Evolutionary conservation across 2,113 vertebrate species (phyloP), one percentile per base, ranked within the genome.

Genomic region (Rattus rattus): DNA sequence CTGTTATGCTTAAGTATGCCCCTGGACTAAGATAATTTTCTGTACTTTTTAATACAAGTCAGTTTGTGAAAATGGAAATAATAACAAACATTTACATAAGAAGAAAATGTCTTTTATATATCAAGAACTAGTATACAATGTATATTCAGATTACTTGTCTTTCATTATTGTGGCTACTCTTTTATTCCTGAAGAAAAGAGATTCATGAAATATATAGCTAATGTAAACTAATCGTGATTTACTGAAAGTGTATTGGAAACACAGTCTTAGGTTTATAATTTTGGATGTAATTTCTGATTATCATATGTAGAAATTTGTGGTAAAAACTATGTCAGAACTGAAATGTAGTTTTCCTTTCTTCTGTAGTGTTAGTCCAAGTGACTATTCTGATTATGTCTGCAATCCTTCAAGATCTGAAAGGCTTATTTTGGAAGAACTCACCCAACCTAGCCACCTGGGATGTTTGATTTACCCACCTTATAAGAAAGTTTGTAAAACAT

Each of bases 351-450:
- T 90, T 95, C 96, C 8, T 43, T 97, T 92, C 98, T 52, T 49
- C 96, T n/a, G 54, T 95, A 98, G 98, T 97, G 95, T 94, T 92
- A 96, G 94, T 95, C 95, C 94, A 87, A 95, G 80, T 75, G 97
- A 98, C 92, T 67, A 39, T 93, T 98, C 88, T 11, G 91, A 97
- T 87, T 93, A 91, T 73, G 96, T 94, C 33, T 96, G 69, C 49
- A 90, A 33, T 92, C 95, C 96, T 0, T 93, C 81, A 90, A 98
- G 98, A 24, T 96, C 96, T 88, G 96, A 95, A 85, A 97, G 94
- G 36, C 87, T 99, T 10, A 98, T 97, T 77, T 69, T 98, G 94
- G 98, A 99, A 95, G 98, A 99, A 89, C 96, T 98, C 52, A 95
- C 93, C 94, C 97, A 96, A 47, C 97, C 97, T 24, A 89, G 96